Evolutionary conservation across 2,113 vertebrate genomes (phyloP), one percentile per base, ranked within the genome.

Genomic region (Entosphenus tridentatus): DNA sequence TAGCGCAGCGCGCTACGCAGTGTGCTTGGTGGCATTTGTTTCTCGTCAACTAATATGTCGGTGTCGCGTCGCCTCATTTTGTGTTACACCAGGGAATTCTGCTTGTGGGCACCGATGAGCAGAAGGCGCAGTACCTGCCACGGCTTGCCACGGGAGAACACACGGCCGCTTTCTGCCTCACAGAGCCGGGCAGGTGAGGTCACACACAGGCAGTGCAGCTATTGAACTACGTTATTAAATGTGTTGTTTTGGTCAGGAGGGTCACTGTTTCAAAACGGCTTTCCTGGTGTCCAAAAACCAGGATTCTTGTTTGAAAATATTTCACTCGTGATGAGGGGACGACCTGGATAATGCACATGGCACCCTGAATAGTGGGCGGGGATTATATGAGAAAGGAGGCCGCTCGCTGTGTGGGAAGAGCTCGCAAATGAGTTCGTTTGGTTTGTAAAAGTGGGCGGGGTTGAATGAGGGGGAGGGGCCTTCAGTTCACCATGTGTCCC

Each of bases 101-200:
- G 67, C 80, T 96, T 13, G 84, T 84, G 9, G 93, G 93, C 67
- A 96, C 62, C 2, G 86, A 96, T n/a, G 80, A 86, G 16, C 93
- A 98, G 80, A 98, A 95, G 72, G 75, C 82, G 14, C 92, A 85
- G 70, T 98, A 98, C 76, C 80, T 98, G 67, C 90, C 90, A 9
- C 85, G 77, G 56, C 76, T 98, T 76, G 83, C 92, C 0, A 83
- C 88, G 1, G 93, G 93, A 72, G 89, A 96, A 71, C 80, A 95
- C 72, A 72, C 91, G 1, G 92, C 93, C 11, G 93, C 93, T 13
- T 98, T 96, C 78, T 98, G 93, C 70, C 84, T 98, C 68, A 95
- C 92, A 0, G 93, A 98, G 71, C 81, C 89, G 1, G 84, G 85
- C 74, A 96, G 93, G 93, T 98, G 78, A 71, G 69, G 56, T 5